Evolutionary conservation across 1,140 invertebrate genomes (phyloP).

Genomic region (Drosophila serrata): DNA sequence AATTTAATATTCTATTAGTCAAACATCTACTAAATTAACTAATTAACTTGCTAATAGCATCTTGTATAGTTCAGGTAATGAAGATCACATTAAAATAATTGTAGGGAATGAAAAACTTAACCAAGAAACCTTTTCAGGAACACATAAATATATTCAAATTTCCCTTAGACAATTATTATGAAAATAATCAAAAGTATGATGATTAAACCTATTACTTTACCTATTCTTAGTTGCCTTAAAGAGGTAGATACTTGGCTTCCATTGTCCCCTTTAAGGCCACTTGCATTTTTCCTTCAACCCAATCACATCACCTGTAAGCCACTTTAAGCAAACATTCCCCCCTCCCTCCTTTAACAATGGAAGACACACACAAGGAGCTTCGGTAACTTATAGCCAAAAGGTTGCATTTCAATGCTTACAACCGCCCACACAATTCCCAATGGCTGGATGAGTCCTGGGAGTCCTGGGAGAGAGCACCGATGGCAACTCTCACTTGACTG

Average conservation of each 20-base stretch:
- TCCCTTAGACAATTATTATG: not conserved
- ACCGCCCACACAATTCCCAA: constrained; percentile 12
- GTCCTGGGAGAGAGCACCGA: constrained; percentile 39
- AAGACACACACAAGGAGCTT: constrained; percentile 18
- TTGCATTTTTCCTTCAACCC: not conserved
- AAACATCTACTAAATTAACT: no score
- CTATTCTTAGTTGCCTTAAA: not conserved
- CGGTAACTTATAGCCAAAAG: constrained; percentile 15
- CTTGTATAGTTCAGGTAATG: no score
- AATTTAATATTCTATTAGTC: not conserved
- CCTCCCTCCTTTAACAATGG: constrained; percentile 14
- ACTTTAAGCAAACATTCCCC: constrained; percentile 46
- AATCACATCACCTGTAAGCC: constrained; percentile 44
- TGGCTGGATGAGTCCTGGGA: not conserved
- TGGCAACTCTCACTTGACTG: constrained; percentile 57
- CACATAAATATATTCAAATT: not conserved
- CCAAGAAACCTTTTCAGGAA: not conserved
- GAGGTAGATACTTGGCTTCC: not conserved
- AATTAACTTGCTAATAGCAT: no score
- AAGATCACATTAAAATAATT: no score
- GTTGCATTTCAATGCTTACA: constrained; percentile 37
- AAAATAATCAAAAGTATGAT: not conserved
- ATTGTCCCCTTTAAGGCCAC: not conserved
- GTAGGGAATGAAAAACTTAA: no score
- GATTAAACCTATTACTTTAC: not conserved